Evolutionary conservation across 1,140 invertebrate species (phyloP).

Genomic region (Drosophila fuyamai): DNA sequence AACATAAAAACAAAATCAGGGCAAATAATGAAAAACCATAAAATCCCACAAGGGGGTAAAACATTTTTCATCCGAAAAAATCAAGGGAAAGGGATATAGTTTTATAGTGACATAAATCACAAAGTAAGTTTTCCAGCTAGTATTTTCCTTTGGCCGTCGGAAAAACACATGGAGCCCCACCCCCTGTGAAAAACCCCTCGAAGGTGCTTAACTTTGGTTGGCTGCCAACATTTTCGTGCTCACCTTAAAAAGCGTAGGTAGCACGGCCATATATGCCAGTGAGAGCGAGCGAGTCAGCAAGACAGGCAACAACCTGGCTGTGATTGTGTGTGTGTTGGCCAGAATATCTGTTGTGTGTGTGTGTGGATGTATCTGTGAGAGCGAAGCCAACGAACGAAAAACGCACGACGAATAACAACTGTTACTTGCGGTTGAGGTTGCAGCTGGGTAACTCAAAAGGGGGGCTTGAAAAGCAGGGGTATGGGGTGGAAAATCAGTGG

Average conservation of each 20-base stretch:
- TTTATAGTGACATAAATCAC: conserved; percentile 49
- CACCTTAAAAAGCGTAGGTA: conserved; percentile 72
- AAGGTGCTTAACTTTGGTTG: conserved; percentile 84
- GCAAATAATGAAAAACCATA: not conserved
- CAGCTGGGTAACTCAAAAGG: conserved; percentile 17
- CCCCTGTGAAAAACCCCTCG: conserved; percentile 31
- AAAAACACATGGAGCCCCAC: conserved; percentile 33
- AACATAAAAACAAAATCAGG: not conserved
- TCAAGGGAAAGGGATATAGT: not conserved
- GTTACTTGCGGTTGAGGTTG: conserved; percentile 72
- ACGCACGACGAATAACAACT: conserved; percentile 78
- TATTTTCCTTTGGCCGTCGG: conserved; percentile 43
- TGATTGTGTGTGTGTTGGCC: conserved; percentile 35
- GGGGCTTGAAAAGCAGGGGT: no score
- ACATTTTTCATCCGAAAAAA: not conserved
- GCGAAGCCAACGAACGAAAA: conserved; percentile 76
- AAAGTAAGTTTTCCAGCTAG: not conserved
- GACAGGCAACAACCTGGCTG: conserved; percentile 74
- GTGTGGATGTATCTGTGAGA: conserved; percentile 50
- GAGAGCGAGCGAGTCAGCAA: conserved; percentile 61
- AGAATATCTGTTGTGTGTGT: not conserved
- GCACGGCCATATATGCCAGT: conserved; percentile 45
- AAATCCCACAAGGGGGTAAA: not conserved
- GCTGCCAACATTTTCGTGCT: conserved; percentile 82
- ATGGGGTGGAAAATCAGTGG: not conserved